A percentile compares a stretch with the other conserved stretches of the same genome.
phyloP scores from a whole-genome alignment of 2,888 invertebrate genomes.

The Eupeodes latifasciatus region DNA sequence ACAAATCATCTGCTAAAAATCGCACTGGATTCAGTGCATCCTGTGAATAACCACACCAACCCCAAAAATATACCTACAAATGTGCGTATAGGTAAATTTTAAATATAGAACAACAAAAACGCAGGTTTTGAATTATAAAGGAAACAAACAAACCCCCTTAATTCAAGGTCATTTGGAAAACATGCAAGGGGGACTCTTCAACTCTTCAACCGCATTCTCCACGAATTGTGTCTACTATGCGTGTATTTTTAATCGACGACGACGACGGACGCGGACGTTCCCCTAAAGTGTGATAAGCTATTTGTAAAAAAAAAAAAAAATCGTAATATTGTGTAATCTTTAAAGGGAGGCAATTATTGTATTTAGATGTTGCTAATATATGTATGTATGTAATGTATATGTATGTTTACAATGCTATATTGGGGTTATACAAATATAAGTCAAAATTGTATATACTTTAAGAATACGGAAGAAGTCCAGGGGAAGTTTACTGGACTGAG shows the following conservation, averaged over 20 bases:
- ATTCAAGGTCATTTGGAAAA: conserved; percentile 66
- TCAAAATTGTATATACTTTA: no score
- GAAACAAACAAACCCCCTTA: conserved; percentile 28
- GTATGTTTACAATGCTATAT: conserved; percentile 19
- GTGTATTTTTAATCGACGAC: conserved; percentile 46
- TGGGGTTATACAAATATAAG: no score
- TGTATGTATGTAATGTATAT: neutral
- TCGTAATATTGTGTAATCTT: conserved; percentile 61
- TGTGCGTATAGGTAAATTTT: conserved; percentile 8
- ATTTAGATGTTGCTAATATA: no score
- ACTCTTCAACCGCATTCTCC: conserved; percentile 22
- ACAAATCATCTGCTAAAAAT: conserved; percentile 74
- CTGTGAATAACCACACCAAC: conserved; percentile 36
- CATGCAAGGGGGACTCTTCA: conserved; percentile 33
- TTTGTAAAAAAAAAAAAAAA: conserved; percentile 54
- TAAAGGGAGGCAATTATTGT: conserved; percentile 37
- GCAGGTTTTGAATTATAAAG: conserved; percentile 16
- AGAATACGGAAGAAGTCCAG: no score
- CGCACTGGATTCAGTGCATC: conserved; percentile 66
- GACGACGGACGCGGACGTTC: neutral
- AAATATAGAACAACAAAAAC: conserved; percentile 4
- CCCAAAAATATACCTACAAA: conserved; percentile 20
- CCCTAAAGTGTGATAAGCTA: conserved; percentile 16
- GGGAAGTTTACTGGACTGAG: no score
- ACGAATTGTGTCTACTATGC: conserved; percentile 20